Evolutionary conservation across 2,113 vertebrate species (phyloP).

Genomic region (Desmodus rotundus): DNA sequence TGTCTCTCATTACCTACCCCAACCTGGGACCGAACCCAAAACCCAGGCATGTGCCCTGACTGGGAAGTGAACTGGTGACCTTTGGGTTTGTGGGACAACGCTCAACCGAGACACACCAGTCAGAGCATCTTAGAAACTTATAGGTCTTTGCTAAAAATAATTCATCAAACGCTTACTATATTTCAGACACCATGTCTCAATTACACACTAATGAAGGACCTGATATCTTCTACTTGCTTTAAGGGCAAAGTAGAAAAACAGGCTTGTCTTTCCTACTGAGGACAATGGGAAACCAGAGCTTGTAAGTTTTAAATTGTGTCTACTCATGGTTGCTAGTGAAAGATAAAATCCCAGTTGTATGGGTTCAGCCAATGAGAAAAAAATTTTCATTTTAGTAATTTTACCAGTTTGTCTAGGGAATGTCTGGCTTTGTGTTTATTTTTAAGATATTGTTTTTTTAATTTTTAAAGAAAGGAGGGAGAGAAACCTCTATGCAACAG

Average conservation of each 20-base stretch:
- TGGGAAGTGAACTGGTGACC: too few species aligned
- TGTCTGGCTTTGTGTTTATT: background rate
- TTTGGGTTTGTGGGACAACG: too few species aligned
- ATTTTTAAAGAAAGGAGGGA: too few species aligned
- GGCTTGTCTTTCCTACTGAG: background rate
- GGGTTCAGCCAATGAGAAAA: background rate
- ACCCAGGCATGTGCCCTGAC: too few species aligned
- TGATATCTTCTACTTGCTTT: background rate
- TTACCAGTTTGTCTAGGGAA: background rate
- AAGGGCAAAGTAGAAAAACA: background rate
- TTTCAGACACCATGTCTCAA: background rate
- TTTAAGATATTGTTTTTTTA: too few species aligned
- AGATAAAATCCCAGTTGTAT: background rate
- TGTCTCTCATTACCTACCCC: too few species aligned
- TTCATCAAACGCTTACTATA: background rate
- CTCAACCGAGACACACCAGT: too few species aligned
- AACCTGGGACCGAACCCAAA: too few species aligned
- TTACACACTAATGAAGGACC: background rate
- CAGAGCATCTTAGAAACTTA: background rate
- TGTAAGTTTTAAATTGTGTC: background rate
- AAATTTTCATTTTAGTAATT: background rate
- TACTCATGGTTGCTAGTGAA: background rate
- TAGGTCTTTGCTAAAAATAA: background rate
- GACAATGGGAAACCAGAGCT: background rate
- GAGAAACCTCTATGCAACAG: too few species aligned